Conservation (phyloP, 2,113 vertebrate species). For the Dicerorhinus sumatrensis region DNA sequence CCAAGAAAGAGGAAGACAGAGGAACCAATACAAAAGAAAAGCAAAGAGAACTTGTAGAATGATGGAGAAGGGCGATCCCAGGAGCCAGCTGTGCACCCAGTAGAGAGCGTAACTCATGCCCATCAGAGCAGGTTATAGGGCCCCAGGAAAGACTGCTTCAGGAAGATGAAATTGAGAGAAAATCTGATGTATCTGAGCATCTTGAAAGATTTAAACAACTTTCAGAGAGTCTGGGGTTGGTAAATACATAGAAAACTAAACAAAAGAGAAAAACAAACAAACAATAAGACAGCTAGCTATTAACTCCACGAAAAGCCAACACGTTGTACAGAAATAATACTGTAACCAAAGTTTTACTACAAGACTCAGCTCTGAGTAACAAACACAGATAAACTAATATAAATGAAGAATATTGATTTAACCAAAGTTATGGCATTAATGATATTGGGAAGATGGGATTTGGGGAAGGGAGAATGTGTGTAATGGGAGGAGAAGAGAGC, state of each 20-base stretch:
- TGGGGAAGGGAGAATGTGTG: not conserved
- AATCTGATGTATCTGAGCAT: not conserved
- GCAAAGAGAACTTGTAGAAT: not conserved
- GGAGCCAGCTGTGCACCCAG: not conserved
- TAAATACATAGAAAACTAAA: not conserved
- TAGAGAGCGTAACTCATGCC: rapidly evolving
- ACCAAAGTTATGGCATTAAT: not conserved
- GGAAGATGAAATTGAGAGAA: not conserved
- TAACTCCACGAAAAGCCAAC: slow-evolving; percentile 11
- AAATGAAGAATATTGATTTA: not conserved
- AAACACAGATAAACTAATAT: not conserved
- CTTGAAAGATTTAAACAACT: not conserved
- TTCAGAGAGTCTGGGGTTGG: not conserved
- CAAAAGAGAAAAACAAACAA: not conserved
- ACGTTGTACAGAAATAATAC: not conserved
- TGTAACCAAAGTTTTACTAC: not conserved
- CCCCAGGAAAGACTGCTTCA: not conserved
- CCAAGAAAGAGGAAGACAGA: not conserved
- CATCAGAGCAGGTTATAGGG: not conserved
- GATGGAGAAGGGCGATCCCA: not conserved
- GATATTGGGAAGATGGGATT: not conserved
- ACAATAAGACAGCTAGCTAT: not conserved
- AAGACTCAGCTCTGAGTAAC: not conserved
- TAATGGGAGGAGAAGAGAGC: not conserved
- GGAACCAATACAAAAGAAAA: not conserved